Evolutionary conservation across 1,140 invertebrate genomes (phyloP).

Genomic region (Carposina sasakii): DNA sequence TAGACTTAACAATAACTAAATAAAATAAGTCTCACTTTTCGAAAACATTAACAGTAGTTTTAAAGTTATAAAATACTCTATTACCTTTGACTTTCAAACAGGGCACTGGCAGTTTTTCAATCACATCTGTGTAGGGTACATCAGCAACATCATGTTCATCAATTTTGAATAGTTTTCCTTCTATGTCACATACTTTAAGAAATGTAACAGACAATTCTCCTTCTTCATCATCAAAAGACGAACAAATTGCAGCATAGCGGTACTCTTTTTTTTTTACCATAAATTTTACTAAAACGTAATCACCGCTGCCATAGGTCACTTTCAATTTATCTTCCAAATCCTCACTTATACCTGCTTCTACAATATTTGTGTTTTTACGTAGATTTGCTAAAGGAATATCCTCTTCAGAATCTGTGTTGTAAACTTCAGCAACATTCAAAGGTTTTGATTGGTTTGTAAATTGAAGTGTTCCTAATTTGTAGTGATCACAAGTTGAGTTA

Average conservation of each 20-base stretch:
- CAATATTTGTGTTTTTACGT: neutral
- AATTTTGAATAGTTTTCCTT: conserved; percentile 9
- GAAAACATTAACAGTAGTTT: conserved; percentile 9
- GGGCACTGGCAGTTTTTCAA: conserved; percentile 11
- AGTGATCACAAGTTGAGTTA: conserved; percentile 11
- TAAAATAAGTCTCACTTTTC: conserved; percentile 12
- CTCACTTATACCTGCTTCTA: neutral
- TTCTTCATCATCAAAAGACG: conserved; percentile 11
- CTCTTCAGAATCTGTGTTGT: conserved; percentile 13
- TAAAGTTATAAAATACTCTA: conserved; percentile 11
- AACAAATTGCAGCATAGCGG: conserved; percentile 12
- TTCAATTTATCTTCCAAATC: conserved; percentile 6
- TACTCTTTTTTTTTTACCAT: conserved; percentile 14
- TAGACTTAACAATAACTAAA: too few species aligned
- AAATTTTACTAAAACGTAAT: conserved; percentile 13
- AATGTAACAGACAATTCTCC: conserved; percentile 13
- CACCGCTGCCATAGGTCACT: conserved; percentile 11
- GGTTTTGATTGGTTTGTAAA: conserved; percentile 1
- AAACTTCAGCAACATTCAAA: neutral
- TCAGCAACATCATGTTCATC: conserved; percentile 11
- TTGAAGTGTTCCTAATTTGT: conserved; percentile 9
- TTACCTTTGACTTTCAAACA: neutral
- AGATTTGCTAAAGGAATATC: conserved; percentile 13
- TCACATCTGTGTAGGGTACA: conserved; percentile 12
- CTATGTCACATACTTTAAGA: conserved; percentile 10